A percentile compares a stretch with the other conserved stretches of the same genome.
These are phyloP conservation scores for Caenorhabditis drosophilae DNA, from an alignment of 2,888 invertebrate species.

Conservation along the genomic window DNA sequence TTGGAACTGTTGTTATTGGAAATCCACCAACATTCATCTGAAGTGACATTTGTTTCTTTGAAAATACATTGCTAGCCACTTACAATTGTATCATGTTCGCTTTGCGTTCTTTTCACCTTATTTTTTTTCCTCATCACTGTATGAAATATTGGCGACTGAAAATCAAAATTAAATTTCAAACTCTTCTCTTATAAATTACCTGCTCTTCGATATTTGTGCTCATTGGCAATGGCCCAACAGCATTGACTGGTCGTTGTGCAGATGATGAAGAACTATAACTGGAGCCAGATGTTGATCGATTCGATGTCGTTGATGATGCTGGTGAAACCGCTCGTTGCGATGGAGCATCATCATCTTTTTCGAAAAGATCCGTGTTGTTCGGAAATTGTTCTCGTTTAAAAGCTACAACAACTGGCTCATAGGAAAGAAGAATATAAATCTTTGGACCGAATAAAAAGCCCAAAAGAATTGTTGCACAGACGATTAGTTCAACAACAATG, in stretches of 20 bases:
- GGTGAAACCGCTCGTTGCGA: constrained; percentile 51
- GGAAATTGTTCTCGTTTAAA: constrained; percentile 51
- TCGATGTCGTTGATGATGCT: constrained; percentile 46
- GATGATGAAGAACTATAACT: constrained; percentile 27
- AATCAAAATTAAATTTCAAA: constrained; percentile 3
- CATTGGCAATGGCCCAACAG: constrained; percentile 27
- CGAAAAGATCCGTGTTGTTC: constrained; percentile 51
- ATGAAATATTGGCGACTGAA: constrained; percentile 56
- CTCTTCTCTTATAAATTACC: constrained; percentile 2
- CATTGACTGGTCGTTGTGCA: constrained; percentile 30
- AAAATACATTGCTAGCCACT: not conserved
- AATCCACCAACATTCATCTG: constrained; percentile 35
- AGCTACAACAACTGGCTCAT: constrained; percentile 68
- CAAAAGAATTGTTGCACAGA: constrained; percentile 62
- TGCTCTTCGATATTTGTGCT: constrained; percentile 5
- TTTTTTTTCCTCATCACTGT: constrained; percentile 58
- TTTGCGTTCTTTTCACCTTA: constrained; percentile 44
- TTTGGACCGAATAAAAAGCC: constrained; percentile 68
- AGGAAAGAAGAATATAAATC: constrained; percentile 67
- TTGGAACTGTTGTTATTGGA: constrained; percentile 37
- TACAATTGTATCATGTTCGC: constrained; percentile 49
- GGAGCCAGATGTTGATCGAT: constrained; percentile 23
- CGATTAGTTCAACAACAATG: constrained; percentile 58
- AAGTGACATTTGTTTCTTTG: not conserved
- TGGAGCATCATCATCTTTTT: constrained; percentile 54